Base-by-base conservation (phyloP, 1,140 invertebrate species). In the Frieseomelitta varia region DNA sequence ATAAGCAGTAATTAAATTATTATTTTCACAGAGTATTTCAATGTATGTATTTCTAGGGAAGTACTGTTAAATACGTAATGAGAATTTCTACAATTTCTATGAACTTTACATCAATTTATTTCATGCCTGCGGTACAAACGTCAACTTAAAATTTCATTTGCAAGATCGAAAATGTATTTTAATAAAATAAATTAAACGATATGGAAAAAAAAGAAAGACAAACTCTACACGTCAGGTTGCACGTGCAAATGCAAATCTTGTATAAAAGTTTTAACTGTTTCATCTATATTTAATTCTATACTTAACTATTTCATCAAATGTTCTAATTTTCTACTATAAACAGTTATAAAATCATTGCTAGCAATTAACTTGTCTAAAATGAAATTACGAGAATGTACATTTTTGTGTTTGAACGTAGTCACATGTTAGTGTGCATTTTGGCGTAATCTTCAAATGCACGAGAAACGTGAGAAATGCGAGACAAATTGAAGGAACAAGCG, bases 381-480 rank as follows among this genome's bases (percentile, higher is more conserved):
- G 19, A 47, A 56, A 71, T 19, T 51, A 14, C 8, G 27, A 51
- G 30, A 2, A 1, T 24, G n/a, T 30, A 30, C 19, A n/a, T 17
- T 0, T 55, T 10, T 21, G 2, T n/a, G 2, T 84, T 84, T 79
- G 56, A 79, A 84, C 63, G 3, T 19, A 69, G 76, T 84, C 81
- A 84, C 81, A 56, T 84, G 81, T 30, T 53, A 8, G 19, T 6
- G 1, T 21, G 47, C 10, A 69, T 79, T 71, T 34, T 14, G 15
- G 1, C 24, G 15, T 47, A 71, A 84, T 56, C 75, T 71, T 27
- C 63, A 79, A 79, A 12, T 30, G 2, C 17, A 1, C 2, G 17
- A 14, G 10, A 19, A 47, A 14, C 56, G 1, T n/a, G n/a, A n/a
- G n/a, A n/a, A n/a, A 4, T 34, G 1, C 55, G 10, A 0, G 39